These are phyloP conservation scores for Papilio protenor DNA, from an alignment of 2,888 invertebrate species.

Conservation along the genomic window DNA sequence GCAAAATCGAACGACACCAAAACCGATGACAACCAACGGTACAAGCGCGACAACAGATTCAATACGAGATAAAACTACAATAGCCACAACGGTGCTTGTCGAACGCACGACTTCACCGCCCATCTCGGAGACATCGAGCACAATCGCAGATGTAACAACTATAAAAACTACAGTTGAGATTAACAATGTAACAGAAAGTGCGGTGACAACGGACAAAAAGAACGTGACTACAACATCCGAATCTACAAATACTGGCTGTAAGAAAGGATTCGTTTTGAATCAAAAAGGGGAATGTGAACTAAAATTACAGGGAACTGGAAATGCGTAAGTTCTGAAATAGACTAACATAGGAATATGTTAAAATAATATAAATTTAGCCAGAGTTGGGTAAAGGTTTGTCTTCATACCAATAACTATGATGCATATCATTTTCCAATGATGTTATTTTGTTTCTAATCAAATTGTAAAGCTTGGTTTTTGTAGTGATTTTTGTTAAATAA, in stretches of 20 bases:
- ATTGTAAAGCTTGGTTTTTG: no score
- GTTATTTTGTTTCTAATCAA: neutral
- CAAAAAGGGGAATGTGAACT: constrained; percentile 73
- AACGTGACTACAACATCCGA: constrained; percentile 46
- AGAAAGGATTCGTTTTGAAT: constrained; percentile 71
- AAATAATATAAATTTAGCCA: no score
- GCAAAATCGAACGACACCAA: constrained; percentile 71
- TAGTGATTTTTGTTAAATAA: neutral
- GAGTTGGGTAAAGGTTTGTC: neutral
- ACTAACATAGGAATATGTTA: neutral
- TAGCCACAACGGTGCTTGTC: constrained; percentile 47
- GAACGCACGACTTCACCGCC: constrained; percentile 50
- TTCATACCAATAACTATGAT: neutral
- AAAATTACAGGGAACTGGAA: constrained; percentile 69
- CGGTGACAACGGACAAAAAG: constrained; percentile 45
- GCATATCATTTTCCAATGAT: neutral
- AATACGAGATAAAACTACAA: constrained; percentile 57
- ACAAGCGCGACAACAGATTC: constrained; percentile 54
- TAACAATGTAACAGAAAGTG: constrained; percentile 48
- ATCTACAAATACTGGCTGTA: constrained; percentile 59
- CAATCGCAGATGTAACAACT: constrained; percentile 48
- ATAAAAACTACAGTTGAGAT: constrained; percentile 47
- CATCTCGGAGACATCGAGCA: constrained; percentile 39
- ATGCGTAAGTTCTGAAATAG: constrained; percentile 67
- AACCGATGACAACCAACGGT: constrained; percentile 64